Percentiles rank a stretch among this genome's conserved stretches.
These are phyloP conservation scores for Jaculus jaculus DNA, from an alignment of 2,113 vertebrate species.

Conservation along the genomic window DNA sequence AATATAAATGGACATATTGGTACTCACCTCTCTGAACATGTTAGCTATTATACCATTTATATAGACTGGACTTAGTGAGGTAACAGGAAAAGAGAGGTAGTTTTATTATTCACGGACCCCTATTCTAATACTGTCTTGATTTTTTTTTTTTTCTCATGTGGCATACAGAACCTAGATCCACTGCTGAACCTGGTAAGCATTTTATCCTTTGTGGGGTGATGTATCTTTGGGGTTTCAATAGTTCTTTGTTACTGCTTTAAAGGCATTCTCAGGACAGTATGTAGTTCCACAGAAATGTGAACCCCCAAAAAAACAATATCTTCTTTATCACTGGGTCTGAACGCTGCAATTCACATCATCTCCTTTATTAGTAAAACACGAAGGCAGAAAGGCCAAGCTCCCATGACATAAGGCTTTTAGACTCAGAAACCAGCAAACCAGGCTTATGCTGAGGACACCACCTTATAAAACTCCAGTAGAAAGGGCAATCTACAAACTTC, in stretches of 20 bases:
- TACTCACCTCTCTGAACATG: background rate
- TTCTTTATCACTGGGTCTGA: slow-evolving; percentile 78
- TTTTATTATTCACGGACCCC: slow-evolving; percentile 41
- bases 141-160: slow-evolving; percentile 71
- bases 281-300: slow-evolving; percentile 80
- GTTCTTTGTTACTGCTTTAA: slow-evolving; percentile 76
- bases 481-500: slow-evolving; percentile 44
- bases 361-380: slow-evolving; percentile 81
- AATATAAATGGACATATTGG: background rate
- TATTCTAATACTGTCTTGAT: slow-evolving; percentile 76
- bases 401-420: slow-evolving; percentile 43
- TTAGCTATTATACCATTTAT: background rate
- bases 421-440: slow-evolving; percentile 62
- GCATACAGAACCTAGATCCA: slow-evolving; percentile 89
- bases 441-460: slow-evolving; percentile 63
- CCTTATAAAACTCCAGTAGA: slow-evolving; percentile 64
- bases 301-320: slow-evolving; percentile 78
- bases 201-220: slow-evolving; percentile 53
- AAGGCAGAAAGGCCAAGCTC: slow-evolving; percentile 62
- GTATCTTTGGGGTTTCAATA: slow-evolving; percentile 76
- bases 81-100: background rate
- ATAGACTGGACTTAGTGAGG: background rate
- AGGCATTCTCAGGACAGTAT: slow-evolving; percentile 73
- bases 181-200: slow-evolving; percentile 90
- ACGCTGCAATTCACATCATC: slow-evolving; percentile 77